phyloP scores from a whole-genome alignment of 1,140 invertebrate species.

The Archivesica marissinica region DNA sequence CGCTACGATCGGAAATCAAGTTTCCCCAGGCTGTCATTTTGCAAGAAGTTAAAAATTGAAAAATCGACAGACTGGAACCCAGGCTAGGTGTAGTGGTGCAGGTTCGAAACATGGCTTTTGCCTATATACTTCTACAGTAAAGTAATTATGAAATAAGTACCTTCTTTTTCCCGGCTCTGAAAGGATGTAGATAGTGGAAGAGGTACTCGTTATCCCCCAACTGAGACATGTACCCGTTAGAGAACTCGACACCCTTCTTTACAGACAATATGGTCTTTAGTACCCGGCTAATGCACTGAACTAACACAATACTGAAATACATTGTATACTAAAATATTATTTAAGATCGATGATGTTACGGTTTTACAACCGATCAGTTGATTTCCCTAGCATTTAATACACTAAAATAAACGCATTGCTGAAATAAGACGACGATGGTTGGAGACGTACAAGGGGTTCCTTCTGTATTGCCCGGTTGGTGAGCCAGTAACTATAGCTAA shows the following conservation, averaged over 20 bases:
- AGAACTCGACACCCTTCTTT: conserved; percentile 69
- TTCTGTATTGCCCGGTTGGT: too few species aligned
- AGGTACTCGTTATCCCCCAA: conserved; percentile 83
- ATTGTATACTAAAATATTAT: conserved; percentile 3
- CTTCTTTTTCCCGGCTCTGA: conserved; percentile 67
- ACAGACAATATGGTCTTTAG: conserved; percentile 71
- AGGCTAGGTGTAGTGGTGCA: not conserved
- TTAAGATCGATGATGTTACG: not conserved
- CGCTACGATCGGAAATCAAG: not conserved
- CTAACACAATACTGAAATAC: conserved; percentile 72
- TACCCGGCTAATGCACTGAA: conserved; percentile 69
- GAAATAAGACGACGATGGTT: not conserved
- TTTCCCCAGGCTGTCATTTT: not conserved
- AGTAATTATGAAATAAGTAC: not conserved
- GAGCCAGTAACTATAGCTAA: too few species aligned
- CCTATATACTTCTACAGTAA: not conserved
- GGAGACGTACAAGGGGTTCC: not conserved
- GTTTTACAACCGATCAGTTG: not conserved
- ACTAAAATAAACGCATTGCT: not conserved
- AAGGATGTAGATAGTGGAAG: conserved; percentile 77
- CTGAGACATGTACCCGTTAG: conserved; percentile 79
- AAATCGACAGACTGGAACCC: not conserved
- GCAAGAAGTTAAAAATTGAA: not conserved
- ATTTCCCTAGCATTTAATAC: too few species aligned
- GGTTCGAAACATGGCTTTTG: too few species aligned